Base-by-base conservation (phyloP, 2,888 invertebrate genomes). In the Napeogenes sylphis region DNA sequence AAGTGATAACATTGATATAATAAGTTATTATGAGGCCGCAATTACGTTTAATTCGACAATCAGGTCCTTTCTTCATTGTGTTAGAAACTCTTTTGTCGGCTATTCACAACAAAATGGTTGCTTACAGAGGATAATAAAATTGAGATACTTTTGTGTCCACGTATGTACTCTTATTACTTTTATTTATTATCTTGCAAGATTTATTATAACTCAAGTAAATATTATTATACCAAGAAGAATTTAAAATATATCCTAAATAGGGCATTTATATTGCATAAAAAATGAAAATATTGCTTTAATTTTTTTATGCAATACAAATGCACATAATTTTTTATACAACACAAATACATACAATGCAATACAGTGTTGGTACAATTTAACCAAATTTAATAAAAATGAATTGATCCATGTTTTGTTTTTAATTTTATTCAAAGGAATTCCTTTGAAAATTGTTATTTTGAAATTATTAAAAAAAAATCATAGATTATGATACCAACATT, bases 41-140 rank as follows among this genome's bases (percentile, higher is more conserved):
- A 54, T 54, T 33, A 54, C 33, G 30, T 13, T 54, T 54, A 54
- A 54, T 54, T 54, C 54, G 13, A 32, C 54, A 54, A 54, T 54
- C 54, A 54, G 54, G 30, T 54, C 54, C 13, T 54, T 54, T 54
- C 12, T 21, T 32, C 54, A 33, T 54, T 54, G 54, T 47, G 47
- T n/a, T 47, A 30, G 33, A 30, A 33, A 33, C 13, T 33, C 54
- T 33, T 54, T 54, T 54, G 54, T 54, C 54, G 54, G 8, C 54
- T 54, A 32, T 54, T 54, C 54, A 54, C 33, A n/a, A 33, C 10
- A 30, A 54, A 54, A 54, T 54, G 30, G 54, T 10, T 54, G 10
- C 54, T 33, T 12, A 33, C 10, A 54, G 30, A 54, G 32, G 54
- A 54, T 54, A 54, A 54, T 54, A 21, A 13, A 30, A 13, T 33